phyloP scores from a whole-genome alignment of 2,888 invertebrate genomes.

The Eupithecia inturbata region DNA sequence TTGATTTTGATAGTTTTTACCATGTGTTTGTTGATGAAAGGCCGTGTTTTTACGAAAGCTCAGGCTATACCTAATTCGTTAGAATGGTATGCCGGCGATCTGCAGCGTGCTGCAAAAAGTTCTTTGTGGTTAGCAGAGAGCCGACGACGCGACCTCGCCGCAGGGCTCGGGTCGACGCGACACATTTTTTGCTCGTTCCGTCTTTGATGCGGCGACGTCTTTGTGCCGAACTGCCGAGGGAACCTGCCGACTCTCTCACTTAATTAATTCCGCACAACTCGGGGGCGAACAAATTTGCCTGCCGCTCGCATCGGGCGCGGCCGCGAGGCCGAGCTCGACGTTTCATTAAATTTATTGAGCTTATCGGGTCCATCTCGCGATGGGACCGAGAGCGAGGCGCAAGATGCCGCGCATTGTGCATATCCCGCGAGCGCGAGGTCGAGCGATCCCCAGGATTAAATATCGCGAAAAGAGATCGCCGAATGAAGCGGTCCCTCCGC shows the following conservation, averaged over 20 bases:
- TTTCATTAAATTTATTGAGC: conserved; percentile 81
- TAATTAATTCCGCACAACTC: conserved; percentile 71
- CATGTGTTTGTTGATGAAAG: conserved; percentile 16
- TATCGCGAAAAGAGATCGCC: conserved; percentile 46
- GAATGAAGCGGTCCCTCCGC: conserved; percentile 52
- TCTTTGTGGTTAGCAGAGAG: conserved; percentile 22
- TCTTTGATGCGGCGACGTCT: conserved; percentile 52
- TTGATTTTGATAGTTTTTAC: not conserved
- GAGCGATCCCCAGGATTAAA: conserved; percentile 45
- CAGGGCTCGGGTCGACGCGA: conserved; percentile 18
- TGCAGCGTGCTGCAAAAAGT: conserved; percentile 26
- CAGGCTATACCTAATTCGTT: conserved; percentile 16
- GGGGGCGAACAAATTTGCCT: conserved; percentile 74
- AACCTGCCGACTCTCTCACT: conserved; percentile 57
- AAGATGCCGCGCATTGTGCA: conserved; percentile 70
- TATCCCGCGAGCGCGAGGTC: conserved; percentile 16
- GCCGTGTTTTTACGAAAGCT: conserved; percentile 17
- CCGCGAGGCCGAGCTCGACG: conserved; percentile 52
- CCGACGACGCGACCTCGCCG: not conserved
- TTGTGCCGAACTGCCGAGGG: conserved; percentile 48
- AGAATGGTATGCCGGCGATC: conserved; percentile 29
- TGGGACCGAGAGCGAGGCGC: conserved; percentile 67
- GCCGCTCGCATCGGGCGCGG: conserved; percentile 41
- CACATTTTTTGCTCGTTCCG: conserved; percentile 49
- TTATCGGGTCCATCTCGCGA: conserved; percentile 73